Evolutionary conservation across 2,888 invertebrate genomes (phyloP), one percentile per base, ranked within the genome.

Genomic region (Carpatolechia fugitivella): DNA sequence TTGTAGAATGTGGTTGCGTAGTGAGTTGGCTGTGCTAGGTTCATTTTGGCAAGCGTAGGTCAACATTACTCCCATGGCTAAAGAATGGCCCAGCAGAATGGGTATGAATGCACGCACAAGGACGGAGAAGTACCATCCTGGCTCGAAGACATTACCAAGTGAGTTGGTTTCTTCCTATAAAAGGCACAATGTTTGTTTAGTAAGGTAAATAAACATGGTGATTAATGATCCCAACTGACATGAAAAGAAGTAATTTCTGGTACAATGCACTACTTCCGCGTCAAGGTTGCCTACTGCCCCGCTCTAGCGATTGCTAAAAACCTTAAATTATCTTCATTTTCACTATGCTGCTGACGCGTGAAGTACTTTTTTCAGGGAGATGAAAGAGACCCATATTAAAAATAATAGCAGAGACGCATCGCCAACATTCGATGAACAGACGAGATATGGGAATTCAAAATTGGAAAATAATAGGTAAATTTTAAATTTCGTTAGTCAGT

Each of bases 121-220:
- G 80, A 82, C 60, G 72, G 68, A 55, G 80, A 86, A 60, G 65
- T 78, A 64, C 82, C 85, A 58, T 70, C 76, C 56, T 89, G 88
- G 88, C 82, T 89, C 59, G 82, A 88, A 72, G 85, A 84, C 70
- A 77, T 89, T 80, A 84, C 85, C 72, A 83, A 84, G 89, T 89
- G 65, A 79, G 82, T 72, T 55, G 29, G 10, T 61, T 55, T 52
- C 52, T 51, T n/a, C 1, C 24, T 57, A 40, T 16, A 24, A 6
- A 24, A n/a, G n/a, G 24, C 18, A 18, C 3, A 50, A 41, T 49
- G 50, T n/a, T n/a, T 58, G 54, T 61, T 30, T 36, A 52, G 54
- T 58, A 55, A 64, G 57, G 57, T 58, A 51, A 56, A 51, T 54
- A 51, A 40, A 36, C 36, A 60, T 60, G 70, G 67, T 78, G 72